These are phyloP conservation scores for Ceratina japonica DNA, from an alignment of 1,140 invertebrate species.

Conservation along the genomic window DNA sequence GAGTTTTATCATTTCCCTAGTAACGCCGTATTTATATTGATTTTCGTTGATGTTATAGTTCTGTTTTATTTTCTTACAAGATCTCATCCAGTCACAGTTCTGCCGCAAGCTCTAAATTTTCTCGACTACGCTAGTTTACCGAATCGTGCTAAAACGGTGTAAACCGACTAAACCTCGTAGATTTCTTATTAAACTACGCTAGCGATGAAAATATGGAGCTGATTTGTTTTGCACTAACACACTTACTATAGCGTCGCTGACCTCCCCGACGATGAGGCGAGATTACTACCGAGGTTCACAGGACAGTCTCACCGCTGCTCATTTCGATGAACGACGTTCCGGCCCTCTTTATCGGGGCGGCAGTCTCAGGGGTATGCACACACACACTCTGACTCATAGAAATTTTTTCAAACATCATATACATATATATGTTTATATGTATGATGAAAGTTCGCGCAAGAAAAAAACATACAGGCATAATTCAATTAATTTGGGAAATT, in stretches of 20 bases:
- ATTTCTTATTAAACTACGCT: conserved; percentile 54
- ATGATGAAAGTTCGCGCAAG: conserved; percentile 13
- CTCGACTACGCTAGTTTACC: conserved; percentile 60
- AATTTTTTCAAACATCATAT: conserved; percentile 46
- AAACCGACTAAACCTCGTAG: neutral
- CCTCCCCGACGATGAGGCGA: conserved; percentile 86
- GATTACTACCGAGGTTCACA: conserved; percentile 93
- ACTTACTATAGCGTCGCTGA: conserved; percentile 79
- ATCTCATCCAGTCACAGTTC: conserved; percentile 72
- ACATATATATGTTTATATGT: conserved; percentile 6
- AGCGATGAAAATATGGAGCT: conserved; percentile 73
- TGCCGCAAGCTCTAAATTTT: conserved; percentile 65
- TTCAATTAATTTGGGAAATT: too few relatives aligned
- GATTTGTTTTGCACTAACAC: conserved; percentile 76
- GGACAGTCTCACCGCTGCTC: conserved; percentile 86
- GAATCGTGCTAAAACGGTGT: neutral
- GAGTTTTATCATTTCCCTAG: conserved; percentile 41
- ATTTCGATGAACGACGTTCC: conserved; percentile 76
- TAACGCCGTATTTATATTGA: conserved; percentile 57
- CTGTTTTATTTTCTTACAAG: conserved; percentile 44
- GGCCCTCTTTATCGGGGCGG: conserved; percentile 77
- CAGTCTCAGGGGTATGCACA: conserved; percentile 79
- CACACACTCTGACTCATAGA: conserved; percentile 68
- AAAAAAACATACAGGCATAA: conserved; percentile 6
- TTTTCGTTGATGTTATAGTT: conserved; percentile 57